A percentile compares a stretch with the other conserved stretches of the same genome.
Conservation (phyloP, 1,140 invertebrate species). For the Dendrolimus kikuchii region DNA sequence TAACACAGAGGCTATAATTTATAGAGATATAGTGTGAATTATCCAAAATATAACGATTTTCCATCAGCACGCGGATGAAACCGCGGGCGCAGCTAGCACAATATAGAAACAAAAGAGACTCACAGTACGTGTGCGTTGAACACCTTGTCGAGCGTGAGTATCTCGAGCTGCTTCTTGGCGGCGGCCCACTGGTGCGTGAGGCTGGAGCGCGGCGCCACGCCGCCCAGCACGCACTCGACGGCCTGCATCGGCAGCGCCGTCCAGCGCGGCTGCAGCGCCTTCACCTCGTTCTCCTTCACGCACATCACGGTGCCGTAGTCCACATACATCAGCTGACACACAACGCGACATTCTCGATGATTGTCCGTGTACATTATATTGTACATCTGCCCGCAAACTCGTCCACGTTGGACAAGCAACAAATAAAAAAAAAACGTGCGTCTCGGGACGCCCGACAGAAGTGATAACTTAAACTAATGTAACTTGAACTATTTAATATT, state of each 20-base stretch:
- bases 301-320: slow-evolving; percentile 57
- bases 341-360: no score
- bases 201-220: slow-evolving; percentile 17
- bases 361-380: no score
- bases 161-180: slow-evolving; percentile 21
- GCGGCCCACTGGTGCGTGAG: slow-evolving; percentile 21
- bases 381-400: no score
- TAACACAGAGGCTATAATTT: no score
- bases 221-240: slow-evolving; percentile 33
- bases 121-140: slow-evolving; percentile 32
- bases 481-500: no score
- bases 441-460: no score
- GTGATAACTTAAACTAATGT: no score
- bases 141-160: slow-evolving; percentile 19
- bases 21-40: no score
- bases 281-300: slow-evolving; percentile 39
- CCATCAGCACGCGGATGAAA: no score
- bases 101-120: slow-evolving; percentile 10
- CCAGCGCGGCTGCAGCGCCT: slow-evolving; percentile 29
- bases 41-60: no score
- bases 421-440: no score
- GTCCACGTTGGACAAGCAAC: no score
- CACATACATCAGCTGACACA: slow-evolving; percentile 44
- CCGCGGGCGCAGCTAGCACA: neutral
- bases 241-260: slow-evolving; percentile 36